phyloP scores from a whole-genome alignment of 1,140 invertebrate genomes.

The Dendrolimus kikuchii region DNA sequence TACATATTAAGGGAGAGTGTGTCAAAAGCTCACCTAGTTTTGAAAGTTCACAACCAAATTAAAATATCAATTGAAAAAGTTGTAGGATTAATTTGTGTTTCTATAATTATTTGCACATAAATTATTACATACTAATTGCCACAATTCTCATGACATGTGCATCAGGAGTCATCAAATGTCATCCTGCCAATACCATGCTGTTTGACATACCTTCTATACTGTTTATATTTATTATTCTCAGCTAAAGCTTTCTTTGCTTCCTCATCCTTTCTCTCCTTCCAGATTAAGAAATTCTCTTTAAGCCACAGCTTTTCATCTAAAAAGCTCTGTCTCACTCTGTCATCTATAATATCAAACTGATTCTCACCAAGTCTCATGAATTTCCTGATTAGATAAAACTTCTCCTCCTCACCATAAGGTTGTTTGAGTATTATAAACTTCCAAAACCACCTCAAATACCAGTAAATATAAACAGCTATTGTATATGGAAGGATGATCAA shows the following conservation, averaged over 20 bases:
- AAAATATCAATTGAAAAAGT: no score
- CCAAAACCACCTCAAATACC: constrained; percentile 87
- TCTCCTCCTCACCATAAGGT: constrained; percentile 87
- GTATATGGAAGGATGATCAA: constrained; percentile 85
- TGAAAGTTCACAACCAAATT: no score
- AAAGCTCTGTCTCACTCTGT: constrained; percentile 82
- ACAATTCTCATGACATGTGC: background rate
- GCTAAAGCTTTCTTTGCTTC: constrained; percentile 86
- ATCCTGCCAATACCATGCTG: constrained; percentile 84
- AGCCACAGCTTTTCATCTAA: constrained; percentile 86
- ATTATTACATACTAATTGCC: constrained; percentile 11
- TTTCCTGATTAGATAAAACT: constrained; percentile 87
- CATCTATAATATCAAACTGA: constrained; percentile 81
- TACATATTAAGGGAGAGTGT: no score
- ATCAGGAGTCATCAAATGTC: constrained; percentile 85
- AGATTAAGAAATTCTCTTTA: constrained; percentile 82
- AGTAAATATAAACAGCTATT: constrained; percentile 77
- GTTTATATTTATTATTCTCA: constrained; percentile 84
- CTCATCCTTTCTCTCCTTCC: constrained; percentile 88
- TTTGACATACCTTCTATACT: constrained; percentile 86
- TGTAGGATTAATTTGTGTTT: background rate
- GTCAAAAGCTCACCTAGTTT: no score
- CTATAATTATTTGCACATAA: constrained; percentile 16
- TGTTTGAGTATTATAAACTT: constrained; percentile 83
- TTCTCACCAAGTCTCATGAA: constrained; percentile 80